Percentiles rank a stretch among this genome's conserved stretches.
These are phyloP conservation scores for Parapsyche elsis DNA, from an alignment of 1,140 invertebrate species.

Conservation along the genomic window DNA sequence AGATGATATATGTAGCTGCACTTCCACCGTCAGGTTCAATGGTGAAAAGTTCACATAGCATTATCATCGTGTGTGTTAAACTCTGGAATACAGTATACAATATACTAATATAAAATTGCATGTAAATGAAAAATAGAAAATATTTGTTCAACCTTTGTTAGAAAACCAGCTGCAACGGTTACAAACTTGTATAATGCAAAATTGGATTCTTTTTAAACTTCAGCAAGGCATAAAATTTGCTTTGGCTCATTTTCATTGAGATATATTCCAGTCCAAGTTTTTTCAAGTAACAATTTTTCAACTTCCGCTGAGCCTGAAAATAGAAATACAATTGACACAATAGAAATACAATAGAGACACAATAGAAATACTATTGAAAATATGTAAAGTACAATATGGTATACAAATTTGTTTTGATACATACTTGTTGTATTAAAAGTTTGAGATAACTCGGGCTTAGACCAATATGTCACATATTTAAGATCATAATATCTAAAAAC, in stretches of 20 bases:
- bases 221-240: conserved; percentile 72
- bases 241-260: conserved; percentile 71
- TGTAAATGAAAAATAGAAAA: neutral
- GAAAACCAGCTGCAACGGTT: conserved; percentile 72
- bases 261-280: conserved; percentile 76
- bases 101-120: too few relatives aligned
- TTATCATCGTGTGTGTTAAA: conserved; percentile 81
- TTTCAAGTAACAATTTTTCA: conserved; percentile 63
- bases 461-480: too few relatives aligned
- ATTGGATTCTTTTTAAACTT: conserved; percentile 65
- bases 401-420: neutral
- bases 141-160: conserved; percentile 67
- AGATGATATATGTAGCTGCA: conserved; percentile 76
- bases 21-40: conserved; percentile 84
- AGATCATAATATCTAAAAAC: too few relatives aligned
- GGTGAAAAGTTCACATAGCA: conserved; percentile 83
- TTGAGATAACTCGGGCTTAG: conserved; percentile 83
- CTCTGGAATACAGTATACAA: conserved; percentile 67
- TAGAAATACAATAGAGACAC: neutral
- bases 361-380: too few relatives aligned
- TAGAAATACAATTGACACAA: too few relatives aligned
- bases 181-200: conserved; percentile 76
- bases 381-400: too few relatives aligned
- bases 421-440: conserved; percentile 76
- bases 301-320: conserved; percentile 63